Conservation (phyloP, 1,140 invertebrate genomes). For the Lysiphlebus fabarum region DNA sequence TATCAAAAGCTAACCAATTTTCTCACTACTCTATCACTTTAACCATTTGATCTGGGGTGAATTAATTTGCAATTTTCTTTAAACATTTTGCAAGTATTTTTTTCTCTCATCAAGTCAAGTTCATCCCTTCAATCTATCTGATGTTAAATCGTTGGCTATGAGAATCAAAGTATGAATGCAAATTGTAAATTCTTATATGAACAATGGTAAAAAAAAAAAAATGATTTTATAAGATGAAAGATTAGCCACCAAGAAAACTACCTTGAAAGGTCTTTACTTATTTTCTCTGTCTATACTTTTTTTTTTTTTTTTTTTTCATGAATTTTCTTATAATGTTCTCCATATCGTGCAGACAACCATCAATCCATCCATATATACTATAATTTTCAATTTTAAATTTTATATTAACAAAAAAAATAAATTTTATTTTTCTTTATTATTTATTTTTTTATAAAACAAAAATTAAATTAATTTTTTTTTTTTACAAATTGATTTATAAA, state of each 20-base stretch:
- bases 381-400: no score
- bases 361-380: no score
- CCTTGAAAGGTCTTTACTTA: conserved; percentile 3
- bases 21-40: no score
- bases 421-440: no score
- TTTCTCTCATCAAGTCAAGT: not conserved
- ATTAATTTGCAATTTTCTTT: conserved; percentile 9
- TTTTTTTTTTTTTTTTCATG: not conserved
- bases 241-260: conserved; percentile 39
- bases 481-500: no score
- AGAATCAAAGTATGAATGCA: conserved; percentile 16
- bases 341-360: no score
- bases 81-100: not conserved
- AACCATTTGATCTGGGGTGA: not conserved
- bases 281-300: not conserved
- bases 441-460: no score
- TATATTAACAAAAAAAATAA: no score
- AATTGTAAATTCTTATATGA: conserved; percentile 9
- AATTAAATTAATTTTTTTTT: no score
- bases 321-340: no score
- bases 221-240: conserved; percentile 41
- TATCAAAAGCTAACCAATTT: not conserved
- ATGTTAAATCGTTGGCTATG: conserved; percentile 10
- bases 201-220: conserved; percentile 17
- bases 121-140: not conserved